Evolutionary conservation across 2,113 vertebrate genomes (phyloP), one percentile per base, ranked within the genome.

Genomic region (Corythaeola cristata): DNA sequence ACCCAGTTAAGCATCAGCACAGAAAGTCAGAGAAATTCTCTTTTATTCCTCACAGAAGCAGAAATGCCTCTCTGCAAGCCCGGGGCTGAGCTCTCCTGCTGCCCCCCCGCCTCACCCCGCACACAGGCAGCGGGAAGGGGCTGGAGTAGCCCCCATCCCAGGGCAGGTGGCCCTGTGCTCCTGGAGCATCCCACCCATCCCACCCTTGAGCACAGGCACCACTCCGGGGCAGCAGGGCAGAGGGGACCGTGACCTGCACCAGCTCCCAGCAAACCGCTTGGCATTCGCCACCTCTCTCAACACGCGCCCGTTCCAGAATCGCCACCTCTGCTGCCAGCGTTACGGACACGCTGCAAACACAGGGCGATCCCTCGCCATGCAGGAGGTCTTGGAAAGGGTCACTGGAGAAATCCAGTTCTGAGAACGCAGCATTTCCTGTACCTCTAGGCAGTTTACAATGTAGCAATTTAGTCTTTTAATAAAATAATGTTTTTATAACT

Each of bases 381-480:
- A 2, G 35, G 3, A 27, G 47, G 23, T 6, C 45, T 44, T 6
- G 33, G 5, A 3, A 35, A 30, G 64, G 59, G 73, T 8, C 69
- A 16, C 4, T 6, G 30, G 41, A 72, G 62, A 33, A 66, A 63
- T 2, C 30, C 9, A 9, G 15, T 0, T 24, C 62, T 17, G 47
- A 7, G 35, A 37, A 18, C 2, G 15, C 37, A 5, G 35, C 5
- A 3, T 9, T 2, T 5, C 52, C 87, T 14, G 5, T 9, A 2
- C 5, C 19, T 13, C 37, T 4, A 13, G 27, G 27, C 74, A 2
- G 14, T 4, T 52, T 12, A 9, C 55, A 32, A 1, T 0, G 1
- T 2, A 52, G 49, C 15, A 5, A n/a, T 56, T 56, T 21, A 32
- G 45, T 55, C 53, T 9, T 86, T 45, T 16, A 60, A 73, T 66